These are phyloP conservation scores for Candidula unifasciata DNA, from an alignment of 2,888 invertebrate genomes.

Conservation along the genomic window DNA sequence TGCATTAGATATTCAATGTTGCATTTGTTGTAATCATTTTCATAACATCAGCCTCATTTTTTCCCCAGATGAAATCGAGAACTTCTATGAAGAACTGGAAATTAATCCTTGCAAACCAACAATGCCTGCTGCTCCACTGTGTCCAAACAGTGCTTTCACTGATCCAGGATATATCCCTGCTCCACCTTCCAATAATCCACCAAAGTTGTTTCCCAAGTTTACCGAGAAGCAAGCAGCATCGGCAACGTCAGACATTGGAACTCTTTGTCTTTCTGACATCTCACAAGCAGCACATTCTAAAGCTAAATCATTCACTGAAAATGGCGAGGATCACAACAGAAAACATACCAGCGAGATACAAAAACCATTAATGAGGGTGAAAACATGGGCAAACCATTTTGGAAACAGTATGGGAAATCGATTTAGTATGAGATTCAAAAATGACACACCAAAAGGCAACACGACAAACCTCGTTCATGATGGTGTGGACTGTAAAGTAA, in stretches of 20 bases:
- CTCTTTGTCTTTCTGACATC: not conserved
- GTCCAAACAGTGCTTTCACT: conserved; percentile 12
- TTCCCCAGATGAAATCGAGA: conserved; percentile 29
- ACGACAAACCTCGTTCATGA: not conserved
- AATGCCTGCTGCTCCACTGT: not conserved
- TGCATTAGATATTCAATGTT: not conserved
- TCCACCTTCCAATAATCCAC: not conserved
- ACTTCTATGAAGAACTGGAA: conserved; percentile 51
- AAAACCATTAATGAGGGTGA: conserved; percentile 24
- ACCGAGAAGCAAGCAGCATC: not conserved
- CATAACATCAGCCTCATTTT: not conserved
- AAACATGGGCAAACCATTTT: conserved; percentile 32
- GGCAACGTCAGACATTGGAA: not conserved
- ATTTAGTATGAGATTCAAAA: not conserved
- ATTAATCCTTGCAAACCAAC: conserved; percentile 24
- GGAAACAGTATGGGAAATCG: conserved; percentile 17
- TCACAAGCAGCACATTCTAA: not conserved
- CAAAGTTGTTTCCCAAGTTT: not conserved
- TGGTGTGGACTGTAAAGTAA: not conserved
- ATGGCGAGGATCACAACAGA: not conserved
- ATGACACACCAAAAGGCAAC: not conserved
- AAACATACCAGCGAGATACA: not conserved
- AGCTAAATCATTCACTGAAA: not conserved
- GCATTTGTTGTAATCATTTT: not conserved
- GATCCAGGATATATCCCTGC: conserved; percentile 28